Evolutionary conservation across 2,113 vertebrate species (phyloP), one percentile per base, ranked within the genome.

Genomic region (Callaeas wilsoni): DNA sequence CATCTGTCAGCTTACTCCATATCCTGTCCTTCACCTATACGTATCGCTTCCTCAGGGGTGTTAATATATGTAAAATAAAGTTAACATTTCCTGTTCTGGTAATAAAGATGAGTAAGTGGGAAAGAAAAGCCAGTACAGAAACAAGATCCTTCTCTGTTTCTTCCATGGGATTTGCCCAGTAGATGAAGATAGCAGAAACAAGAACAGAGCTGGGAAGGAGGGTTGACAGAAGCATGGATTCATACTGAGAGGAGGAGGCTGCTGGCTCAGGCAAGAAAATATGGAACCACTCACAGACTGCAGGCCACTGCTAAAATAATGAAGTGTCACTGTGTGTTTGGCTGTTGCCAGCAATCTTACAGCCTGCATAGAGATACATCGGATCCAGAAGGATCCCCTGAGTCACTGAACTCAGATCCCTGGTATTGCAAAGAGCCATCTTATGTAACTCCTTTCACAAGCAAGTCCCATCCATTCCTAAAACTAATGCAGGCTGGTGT

Each of bases 31-130:
- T 90, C 76, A 71, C 80, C 90, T 92, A 9, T 55, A 50, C 0
- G 0, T 63, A 46, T 23, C 59, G 59, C 76, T 90, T 93, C 76
- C 80, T 90, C 56, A 3, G 33, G 52, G 71, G 42, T 70, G 79
- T 90, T 93, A 93, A 93, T 94, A 83, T 73, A 57, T 69, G 67
- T 85, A 83, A 91, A 91, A 93, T 84, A 82, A 89, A 91, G 85
- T 83, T 76, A 95, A 93, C 70, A 57, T 94, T 95, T 95, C 96
- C 90, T 91, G 47, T 84, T 64, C 65, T 81, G 65, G 63, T 87
- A 91, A 75, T 84, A 56, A 87, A 79, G 84, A 87, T 65, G 76
- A 91, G 41, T 85, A 87, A 82, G 53, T 52, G 83, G 60, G 74
- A 90, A 90, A 80, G 13, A 59, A n/a, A 87, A 94, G 57, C 27